These are phyloP conservation scores for Rhingia campestris DNA, from an alignment of 2,888 invertebrate species.

Conservation along the genomic window DNA sequence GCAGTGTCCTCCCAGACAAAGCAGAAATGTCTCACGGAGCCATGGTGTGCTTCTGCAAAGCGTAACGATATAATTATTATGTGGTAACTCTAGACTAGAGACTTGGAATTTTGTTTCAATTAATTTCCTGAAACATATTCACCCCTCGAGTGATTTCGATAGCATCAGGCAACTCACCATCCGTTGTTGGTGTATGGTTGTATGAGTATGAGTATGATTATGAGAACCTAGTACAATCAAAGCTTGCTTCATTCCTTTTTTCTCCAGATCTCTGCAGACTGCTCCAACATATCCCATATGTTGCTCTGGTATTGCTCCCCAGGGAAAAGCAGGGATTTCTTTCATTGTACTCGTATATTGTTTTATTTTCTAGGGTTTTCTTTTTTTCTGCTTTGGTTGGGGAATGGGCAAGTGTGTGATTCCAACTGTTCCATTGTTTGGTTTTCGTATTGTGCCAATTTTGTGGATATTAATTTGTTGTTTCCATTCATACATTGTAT, in stretches of 20 bases:
- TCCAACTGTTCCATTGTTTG: slow-evolving; percentile 61
- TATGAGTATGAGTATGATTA: no score
- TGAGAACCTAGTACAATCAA: no score
- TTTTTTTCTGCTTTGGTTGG: not conserved
- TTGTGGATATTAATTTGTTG: slow-evolving; percentile 73
- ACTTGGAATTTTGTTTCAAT: slow-evolving; percentile 53
- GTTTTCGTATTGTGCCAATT: slow-evolving; percentile 70
- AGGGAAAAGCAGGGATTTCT: slow-evolving; percentile 40
- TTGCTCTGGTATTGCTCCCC: slow-evolving; percentile 30
- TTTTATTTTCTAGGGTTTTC: slow-evolving; percentile 5
- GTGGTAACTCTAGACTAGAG: slow-evolving; percentile 42
- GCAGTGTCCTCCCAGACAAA: no score
- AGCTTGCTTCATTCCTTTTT: no score
- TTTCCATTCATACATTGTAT: slow-evolving; percentile 64
- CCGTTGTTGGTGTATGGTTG: not conserved
- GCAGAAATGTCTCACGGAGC: not conserved
- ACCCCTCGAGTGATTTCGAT: slow-evolving; percentile 62
- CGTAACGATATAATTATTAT: slow-evolving; percentile 59
- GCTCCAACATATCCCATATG: not conserved
- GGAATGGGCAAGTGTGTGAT: slow-evolving; percentile 21
- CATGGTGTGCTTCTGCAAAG: slow-evolving; percentile 9
- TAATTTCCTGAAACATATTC: slow-evolving; percentile 47
- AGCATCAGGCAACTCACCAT: slow-evolving; percentile 29
- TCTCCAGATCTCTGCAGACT: not conserved
- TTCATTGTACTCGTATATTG: slow-evolving; percentile 48